Evolutionary conservation across 2,113 vertebrate species (phyloP).

Genomic region (Dolichotis patagonum): DNA sequence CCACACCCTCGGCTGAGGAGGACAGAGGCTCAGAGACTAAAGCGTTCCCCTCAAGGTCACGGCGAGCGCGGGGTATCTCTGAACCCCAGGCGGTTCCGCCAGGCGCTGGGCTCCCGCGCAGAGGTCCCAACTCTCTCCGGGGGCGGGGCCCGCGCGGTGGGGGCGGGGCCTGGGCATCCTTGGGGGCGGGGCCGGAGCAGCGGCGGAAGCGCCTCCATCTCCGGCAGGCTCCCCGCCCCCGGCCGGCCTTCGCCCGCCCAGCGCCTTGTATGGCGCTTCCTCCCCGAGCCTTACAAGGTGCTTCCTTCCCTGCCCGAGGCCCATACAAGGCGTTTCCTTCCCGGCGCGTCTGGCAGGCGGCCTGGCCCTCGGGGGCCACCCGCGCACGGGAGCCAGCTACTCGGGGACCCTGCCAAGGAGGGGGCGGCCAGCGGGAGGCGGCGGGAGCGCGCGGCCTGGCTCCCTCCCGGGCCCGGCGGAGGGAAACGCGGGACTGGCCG

Average conservation of each 20-base stretch:
- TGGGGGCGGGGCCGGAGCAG: not conserved
- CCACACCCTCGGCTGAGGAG: not conserved
- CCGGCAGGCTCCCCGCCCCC: conserved; percentile 19
- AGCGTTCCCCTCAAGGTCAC: not conserved
- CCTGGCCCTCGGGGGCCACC: conserved; percentile 64
- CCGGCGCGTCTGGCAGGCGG: conserved; percentile 76
- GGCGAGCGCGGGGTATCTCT: not conserved
- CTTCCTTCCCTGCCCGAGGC: conserved; percentile 72
- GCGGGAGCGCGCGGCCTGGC: not conserved
- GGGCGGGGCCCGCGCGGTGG: no score
- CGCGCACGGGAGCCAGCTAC: conserved; percentile 36
- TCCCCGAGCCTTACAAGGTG: conserved; percentile 69
- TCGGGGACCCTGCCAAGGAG: conserved; percentile 59
- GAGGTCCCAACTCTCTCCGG: not conserved
- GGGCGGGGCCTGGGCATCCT: not conserved
- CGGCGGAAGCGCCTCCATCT: conserved; percentile 73
- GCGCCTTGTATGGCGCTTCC: conserved; percentile 82
- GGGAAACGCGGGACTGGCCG: not conserved
- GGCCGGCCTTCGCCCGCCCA: conserved; percentile 58
- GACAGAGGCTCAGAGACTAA: not conserved
- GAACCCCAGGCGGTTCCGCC: not conserved
- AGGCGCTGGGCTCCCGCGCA: not conserved
- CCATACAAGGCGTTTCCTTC: conserved; percentile 85
- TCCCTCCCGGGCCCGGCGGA: not conserved
- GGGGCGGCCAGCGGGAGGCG: conserved; percentile 52